Conservation (phyloP, 1,140 invertebrate genomes). For the Zaprionus gabonicus region DNA sequence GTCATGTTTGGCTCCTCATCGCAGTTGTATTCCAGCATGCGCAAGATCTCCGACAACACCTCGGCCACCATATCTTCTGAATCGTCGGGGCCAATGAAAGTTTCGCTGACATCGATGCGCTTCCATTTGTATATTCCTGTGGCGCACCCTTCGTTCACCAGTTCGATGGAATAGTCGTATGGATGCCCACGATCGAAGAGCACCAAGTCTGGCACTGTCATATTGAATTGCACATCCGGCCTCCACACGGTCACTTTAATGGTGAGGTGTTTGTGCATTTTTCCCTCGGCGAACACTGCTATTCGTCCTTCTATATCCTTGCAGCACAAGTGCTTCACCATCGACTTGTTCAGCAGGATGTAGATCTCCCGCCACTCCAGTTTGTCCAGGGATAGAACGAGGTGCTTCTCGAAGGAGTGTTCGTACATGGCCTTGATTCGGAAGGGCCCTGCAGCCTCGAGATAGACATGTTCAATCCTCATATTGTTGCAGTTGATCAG, state of each 20-base stretch:
- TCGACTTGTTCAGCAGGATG: constrained; percentile 49
- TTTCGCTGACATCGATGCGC: constrained; percentile 49
- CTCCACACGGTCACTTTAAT: constrained; percentile 40
- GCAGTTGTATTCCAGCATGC: constrained; percentile 66
- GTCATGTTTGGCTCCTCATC: constrained; percentile 67
- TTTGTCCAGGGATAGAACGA: constrained; percentile 25
- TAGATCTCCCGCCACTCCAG: constrained; percentile 63
- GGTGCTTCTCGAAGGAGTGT: constrained; percentile 45
- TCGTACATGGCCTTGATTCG: constrained; percentile 70
- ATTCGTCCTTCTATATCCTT: constrained; percentile 60
- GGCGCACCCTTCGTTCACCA: constrained; percentile 60
- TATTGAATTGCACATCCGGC: constrained; percentile 57
- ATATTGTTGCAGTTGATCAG: constrained; percentile 44
- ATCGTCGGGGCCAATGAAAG: constrained; percentile 56
- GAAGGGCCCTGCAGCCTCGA: constrained; percentile 64
- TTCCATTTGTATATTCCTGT: constrained; percentile 67
- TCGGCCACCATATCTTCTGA: constrained; percentile 46
- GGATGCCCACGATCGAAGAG: constrained; percentile 56
- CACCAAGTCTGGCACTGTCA: constrained; percentile 48
- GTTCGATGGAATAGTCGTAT: constrained; percentile 30
- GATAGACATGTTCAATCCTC: constrained; percentile 22
- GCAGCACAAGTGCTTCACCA: constrained; percentile 42
- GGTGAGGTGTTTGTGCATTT: constrained; percentile 34
- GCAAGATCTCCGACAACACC: constrained; percentile 64
- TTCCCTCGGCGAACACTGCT: constrained; percentile 34